Evolutionary conservation across 2,888 invertebrate genomes (phyloP).

Genomic region (Notocelia uddmanniana): DNA sequence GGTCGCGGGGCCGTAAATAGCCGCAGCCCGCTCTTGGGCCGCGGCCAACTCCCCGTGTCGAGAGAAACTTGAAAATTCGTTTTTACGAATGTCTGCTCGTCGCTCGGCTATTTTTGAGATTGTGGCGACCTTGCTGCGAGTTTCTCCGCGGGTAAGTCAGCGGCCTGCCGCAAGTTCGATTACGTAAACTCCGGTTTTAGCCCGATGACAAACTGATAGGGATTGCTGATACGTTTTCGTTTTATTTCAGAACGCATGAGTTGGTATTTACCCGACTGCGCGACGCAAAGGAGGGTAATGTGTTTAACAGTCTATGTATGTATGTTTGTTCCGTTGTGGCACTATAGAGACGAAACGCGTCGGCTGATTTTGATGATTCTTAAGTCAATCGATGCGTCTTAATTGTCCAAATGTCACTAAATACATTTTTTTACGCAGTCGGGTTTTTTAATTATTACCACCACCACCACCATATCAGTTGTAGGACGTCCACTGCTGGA

Average conservation of each 20-base stretch:
- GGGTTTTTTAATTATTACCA: too few relatives aligned
- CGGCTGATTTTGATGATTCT: too few relatives aligned
- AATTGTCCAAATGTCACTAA: too few relatives aligned
- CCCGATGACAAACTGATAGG: constrained; percentile 28
- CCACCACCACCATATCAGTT: too few relatives aligned
- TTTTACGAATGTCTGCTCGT: constrained; percentile 81
- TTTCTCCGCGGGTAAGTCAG: constrained; percentile 68
- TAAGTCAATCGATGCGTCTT: too few relatives aligned
- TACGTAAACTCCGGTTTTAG: constrained; percentile 60
- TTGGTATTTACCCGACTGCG: too few relatives aligned
- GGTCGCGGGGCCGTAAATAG: constrained; percentile 79
- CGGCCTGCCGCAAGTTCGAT: constrained; percentile 73
- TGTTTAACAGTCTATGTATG: too few relatives aligned
- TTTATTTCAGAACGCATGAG: constrained; percentile 13
- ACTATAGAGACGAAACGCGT: too few relatives aligned
- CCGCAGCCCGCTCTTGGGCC: constrained; percentile 74
- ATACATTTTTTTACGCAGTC: too few relatives aligned
- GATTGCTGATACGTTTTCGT: constrained; percentile 16
- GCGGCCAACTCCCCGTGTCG: constrained; percentile 69
- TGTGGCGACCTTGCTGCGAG: constrained; percentile 77
- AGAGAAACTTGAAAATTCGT: constrained; percentile 77
- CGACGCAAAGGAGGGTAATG: too few relatives aligned
- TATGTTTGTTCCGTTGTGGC: too few relatives aligned
- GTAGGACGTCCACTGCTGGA: too few relatives aligned
- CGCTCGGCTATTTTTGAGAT: constrained; percentile 78